Base-by-base conservation (phyloP, 1,140 invertebrate species). In the Aphaenogaster floridana region DNA sequence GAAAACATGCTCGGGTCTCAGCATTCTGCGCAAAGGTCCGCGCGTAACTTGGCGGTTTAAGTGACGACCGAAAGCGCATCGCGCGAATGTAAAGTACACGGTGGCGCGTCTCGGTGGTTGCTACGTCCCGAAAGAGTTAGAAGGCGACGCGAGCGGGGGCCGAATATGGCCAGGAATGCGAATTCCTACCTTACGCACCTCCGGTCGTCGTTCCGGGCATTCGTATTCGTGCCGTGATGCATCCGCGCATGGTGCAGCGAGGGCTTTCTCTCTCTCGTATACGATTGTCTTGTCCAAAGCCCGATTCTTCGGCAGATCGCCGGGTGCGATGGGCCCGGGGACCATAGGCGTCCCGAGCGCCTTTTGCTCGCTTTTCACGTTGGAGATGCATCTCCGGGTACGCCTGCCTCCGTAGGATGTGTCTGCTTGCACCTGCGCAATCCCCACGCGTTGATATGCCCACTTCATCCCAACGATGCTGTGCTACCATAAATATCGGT, bases 111-210 rank as follows among this genome's bases (percentile, higher is more conserved):
- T 88, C 57, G 87, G 34, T 83, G 72, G 76, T 63, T 59, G 87
- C 74, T 57, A 87, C 69, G 64, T 90, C 74, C 66, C 39, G 83
- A 88, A 91, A 91, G 92, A 92, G 90, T 93, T 93, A 90, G 88
- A 88, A 92, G 89, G 83, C 89, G 91, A 91, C 85, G 86, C 92
- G 86, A 90, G 90, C 92, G 89, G 86, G 91, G 88, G 85, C 93
- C 94, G 86, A 94, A 95, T 94, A 94, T 93, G 94, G 94, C 87
- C 84, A 94, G 92, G 94, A 95, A 95, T 94, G 93, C 90, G 92
- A 93, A 94, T 94, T 94, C 91, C 87, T 92, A 88, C 87, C 90
- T 83, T 91, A 91, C 93, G 92, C 92, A 91, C 86, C 81, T 90
- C 68, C 83, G 39, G n/a, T 17, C 42, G 36, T 83, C 66, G 66